These are phyloP conservation scores for Ctenomys sociabilis DNA, from an alignment of 2,113 vertebrate species.

Conservation along the genomic window DNA sequence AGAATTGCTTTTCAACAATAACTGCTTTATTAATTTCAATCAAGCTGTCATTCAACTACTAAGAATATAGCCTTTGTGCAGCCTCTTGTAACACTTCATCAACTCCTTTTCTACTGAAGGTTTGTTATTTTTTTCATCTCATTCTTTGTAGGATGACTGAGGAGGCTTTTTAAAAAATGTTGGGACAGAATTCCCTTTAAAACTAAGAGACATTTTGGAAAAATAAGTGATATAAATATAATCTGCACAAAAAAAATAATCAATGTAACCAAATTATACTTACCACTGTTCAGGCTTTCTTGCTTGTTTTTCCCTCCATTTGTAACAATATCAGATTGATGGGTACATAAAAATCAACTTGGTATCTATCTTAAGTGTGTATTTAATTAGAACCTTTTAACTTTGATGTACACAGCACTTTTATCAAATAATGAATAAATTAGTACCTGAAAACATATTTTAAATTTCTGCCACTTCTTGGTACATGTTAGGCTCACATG, in stretches of 20 bases:
- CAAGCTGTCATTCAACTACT: constrained; percentile 58
- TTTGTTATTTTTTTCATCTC: neutral
- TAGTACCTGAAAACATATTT: neutral
- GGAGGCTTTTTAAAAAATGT: constrained; percentile 16
- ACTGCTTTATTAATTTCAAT: constrained; percentile 68
- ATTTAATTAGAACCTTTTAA: neutral
- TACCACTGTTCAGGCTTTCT: neutral
- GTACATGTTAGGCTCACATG: neutral
- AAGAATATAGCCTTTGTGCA: constrained; percentile 62
- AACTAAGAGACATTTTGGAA: neutral
- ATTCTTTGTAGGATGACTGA: constrained; percentile 46
- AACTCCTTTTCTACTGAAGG: constrained; percentile 44
- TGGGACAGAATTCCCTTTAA: constrained; percentile 21
- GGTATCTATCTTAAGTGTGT: neutral
- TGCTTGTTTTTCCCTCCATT: neutral
- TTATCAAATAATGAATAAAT: neutral
- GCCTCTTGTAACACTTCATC: constrained; percentile 58
- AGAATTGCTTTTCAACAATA: constrained; percentile 59
- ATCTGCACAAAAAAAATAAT: constrained; percentile 29
- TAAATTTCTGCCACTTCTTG: neutral
- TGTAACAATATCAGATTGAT: constrained; percentile 21
- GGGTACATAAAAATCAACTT: constrained; percentile 32
- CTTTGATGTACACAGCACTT: neutral
- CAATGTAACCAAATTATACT: constrained; percentile 9
- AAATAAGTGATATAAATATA: constrained; percentile 11